Percentiles rank a stretch among this genome's conserved stretches.
Conservation (phyloP, 2,113 vertebrate genomes). For the Micromys minutus region DNA sequence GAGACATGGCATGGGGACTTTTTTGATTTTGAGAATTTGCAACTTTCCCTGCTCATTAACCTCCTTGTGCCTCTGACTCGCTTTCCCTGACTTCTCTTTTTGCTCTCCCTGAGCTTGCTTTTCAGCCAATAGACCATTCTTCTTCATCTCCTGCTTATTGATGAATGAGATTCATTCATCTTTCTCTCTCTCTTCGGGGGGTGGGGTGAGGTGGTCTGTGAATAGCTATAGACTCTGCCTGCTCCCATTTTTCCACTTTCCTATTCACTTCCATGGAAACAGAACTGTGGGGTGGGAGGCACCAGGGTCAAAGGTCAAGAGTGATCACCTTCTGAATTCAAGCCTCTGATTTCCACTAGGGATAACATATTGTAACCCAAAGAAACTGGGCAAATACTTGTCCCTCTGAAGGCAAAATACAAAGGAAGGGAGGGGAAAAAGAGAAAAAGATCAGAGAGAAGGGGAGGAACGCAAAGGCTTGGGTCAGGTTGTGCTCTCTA, state of each 20-base stretch:
- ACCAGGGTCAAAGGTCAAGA: conserved; percentile 87
- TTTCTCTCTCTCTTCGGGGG: conserved; percentile 68
- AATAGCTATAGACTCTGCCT: conserved; percentile 88
- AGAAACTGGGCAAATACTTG: conserved; percentile 85
- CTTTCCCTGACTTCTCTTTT: conserved; percentile 63
- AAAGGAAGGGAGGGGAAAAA: conserved; percentile 72
- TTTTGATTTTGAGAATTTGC: conserved; percentile 77
- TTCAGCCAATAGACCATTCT: conserved; percentile 79
- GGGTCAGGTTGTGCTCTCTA: conserved; percentile 66
- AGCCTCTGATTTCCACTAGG: conserved; percentile 85
- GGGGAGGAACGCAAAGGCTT: conserved; percentile 69
- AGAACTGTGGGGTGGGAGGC: conserved; percentile 85
- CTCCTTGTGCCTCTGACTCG: conserved; percentile 64
- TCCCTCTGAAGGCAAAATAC: conserved; percentile 82
- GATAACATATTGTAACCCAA: conserved; percentile 86
- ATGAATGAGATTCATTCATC: conserved; percentile 91
- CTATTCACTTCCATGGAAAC: conserved; percentile 88
- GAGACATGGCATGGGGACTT: conserved; percentile 9
- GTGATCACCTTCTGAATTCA: conserved; percentile 87
- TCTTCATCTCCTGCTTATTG: conserved; percentile 83
- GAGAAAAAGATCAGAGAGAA: conserved; percentile 82
- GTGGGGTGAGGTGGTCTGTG: conserved; percentile 75
- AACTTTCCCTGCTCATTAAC: conserved; percentile 48
- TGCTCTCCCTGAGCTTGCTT: conserved; percentile 76
- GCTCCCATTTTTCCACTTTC: conserved; percentile 87